Percentiles rank a stretch among this genome's conserved stretches.
Conservation (phyloP, 2,888 invertebrate genomes). For the Tetragnatha montana region DNA sequence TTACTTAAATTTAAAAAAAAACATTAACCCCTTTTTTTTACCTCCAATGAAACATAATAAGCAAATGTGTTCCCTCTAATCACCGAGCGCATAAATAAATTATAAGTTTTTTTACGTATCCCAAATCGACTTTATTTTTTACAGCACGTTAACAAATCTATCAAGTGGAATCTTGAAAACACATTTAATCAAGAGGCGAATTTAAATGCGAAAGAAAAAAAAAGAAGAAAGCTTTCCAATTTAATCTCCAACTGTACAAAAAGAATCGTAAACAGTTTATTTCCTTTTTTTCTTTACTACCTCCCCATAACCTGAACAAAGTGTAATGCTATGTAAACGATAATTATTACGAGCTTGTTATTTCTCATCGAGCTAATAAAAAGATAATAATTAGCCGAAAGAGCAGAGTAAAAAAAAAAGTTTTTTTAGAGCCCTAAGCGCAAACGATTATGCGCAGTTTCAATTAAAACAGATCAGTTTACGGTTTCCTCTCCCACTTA, state of each 20-base stretch:
- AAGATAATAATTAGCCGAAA: constrained; percentile 15
- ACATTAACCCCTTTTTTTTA: not conserved
- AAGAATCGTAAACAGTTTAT: not conserved
- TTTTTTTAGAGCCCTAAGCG: constrained; percentile 2
- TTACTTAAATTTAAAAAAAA: not conserved
- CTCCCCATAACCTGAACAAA: not conserved
- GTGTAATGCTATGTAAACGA: constrained; percentile 16
- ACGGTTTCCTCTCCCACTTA: not conserved
- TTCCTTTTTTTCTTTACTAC: constrained; percentile 1
- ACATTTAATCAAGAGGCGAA: not conserved
- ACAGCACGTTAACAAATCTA: not conserved
- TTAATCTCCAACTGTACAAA: not conserved
- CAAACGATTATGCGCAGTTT: constrained; percentile 3
- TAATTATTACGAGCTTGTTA: constrained; percentile 47
- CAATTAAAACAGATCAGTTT: constrained; percentile 4
- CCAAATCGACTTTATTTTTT: not conserved
- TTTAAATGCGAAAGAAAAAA: not conserved
- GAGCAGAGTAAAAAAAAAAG: not conserved
- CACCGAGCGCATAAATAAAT: not conserved
- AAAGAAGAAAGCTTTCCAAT: not conserved
- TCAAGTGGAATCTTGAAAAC: constrained; percentile 4
- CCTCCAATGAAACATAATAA: not conserved
- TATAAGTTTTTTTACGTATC: not conserved
- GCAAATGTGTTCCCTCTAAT: not conserved
- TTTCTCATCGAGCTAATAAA: constrained; percentile 30